phyloP scores from a whole-genome alignment of 92 coral and sea anemone species.

The Palythoa grandis region DNA sequence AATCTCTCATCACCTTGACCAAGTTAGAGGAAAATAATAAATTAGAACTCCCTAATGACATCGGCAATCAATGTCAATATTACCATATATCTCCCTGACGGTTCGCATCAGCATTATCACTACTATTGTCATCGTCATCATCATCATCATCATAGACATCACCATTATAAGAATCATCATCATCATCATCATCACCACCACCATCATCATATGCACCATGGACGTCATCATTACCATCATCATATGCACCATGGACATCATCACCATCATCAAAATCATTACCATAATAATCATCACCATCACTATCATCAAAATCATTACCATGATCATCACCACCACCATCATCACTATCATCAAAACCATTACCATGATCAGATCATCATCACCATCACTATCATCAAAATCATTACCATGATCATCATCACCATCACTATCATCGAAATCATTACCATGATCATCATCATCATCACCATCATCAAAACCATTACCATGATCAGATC shows the following conservation, averaged over 20 bases:
- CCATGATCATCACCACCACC: neutral
- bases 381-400: neutral
- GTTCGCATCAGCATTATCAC: no score
- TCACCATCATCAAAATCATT: neutral
- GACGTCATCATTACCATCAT: no score
- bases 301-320: neutral
- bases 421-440: neutral
- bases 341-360: no score
- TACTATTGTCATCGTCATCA: no score
- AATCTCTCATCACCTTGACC: slow-evolving; percentile 86
- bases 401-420: neutral
- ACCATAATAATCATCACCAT: neutral
- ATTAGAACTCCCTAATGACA: neutral
- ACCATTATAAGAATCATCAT: no score
- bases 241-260: neutral
- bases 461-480: no score
- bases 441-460: neutral
- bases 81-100: neutral
- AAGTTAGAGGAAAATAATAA: neutral
- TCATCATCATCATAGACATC: no score
- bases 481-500: no score
- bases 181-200: no score
- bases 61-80: neutral
- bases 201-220: no score
- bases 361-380: neutral